Conservation (phyloP, 2,113 vertebrate species). For the Tupaia tana region DNA sequence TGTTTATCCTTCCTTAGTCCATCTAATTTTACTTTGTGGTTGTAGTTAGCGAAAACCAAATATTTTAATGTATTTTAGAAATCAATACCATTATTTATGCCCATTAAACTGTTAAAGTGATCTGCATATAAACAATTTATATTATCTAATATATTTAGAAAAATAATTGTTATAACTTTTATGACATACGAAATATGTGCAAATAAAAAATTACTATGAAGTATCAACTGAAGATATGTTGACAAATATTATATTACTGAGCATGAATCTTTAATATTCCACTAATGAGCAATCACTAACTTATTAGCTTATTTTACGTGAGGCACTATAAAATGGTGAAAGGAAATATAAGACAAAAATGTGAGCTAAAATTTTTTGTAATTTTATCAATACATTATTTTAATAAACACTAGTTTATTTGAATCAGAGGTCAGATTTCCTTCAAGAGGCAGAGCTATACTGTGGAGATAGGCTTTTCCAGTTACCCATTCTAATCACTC, state of each 20-base stretch:
- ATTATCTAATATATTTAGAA: neutral
- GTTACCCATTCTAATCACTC: neutral
- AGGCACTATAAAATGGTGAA: neutral
- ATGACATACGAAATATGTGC: neutral
- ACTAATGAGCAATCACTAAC: neutral
- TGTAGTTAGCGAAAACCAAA: slow-evolving; percentile 24
- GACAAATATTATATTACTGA: neutral
- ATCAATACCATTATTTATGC: neutral
- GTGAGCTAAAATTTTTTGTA: neutral
- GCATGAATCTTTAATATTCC: neutral
- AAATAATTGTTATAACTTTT: slow-evolving; percentile 15
- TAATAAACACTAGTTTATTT: neutral
- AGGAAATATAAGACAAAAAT: neutral
- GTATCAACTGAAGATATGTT: neutral
- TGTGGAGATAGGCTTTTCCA: neutral
- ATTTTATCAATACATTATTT: slow-evolving; percentile 4
- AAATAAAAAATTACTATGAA: neutral
- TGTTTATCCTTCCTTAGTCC: neutral
- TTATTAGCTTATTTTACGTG: slow-evolving; percentile 14
- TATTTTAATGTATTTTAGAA: neutral
- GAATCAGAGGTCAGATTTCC: neutral
- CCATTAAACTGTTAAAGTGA: slow-evolving; percentile 37
- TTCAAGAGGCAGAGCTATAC: neutral
- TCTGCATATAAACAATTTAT: neutral
- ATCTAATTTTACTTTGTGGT: neutral